Base-by-base conservation (phyloP, 2,888 invertebrate species). In the Emesis russula region DNA sequence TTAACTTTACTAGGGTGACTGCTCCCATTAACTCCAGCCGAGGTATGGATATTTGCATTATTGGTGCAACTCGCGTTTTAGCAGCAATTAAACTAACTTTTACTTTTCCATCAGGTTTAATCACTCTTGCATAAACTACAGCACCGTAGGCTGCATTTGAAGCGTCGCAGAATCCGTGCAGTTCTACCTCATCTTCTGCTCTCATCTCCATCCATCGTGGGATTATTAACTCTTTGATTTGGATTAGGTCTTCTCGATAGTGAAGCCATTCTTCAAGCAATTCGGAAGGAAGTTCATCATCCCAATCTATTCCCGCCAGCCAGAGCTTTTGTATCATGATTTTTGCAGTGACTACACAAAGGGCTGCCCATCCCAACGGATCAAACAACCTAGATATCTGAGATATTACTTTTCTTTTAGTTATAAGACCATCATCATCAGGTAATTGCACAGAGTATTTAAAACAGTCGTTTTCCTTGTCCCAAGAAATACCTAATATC, bases 111-210 rank as follows among this genome's bases (percentile, higher is more conserved):
- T 18, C 81, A 68, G 4, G 53, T n/a, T 13, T 53, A 15, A 53
- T 13, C 2, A 53, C 53, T 53, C 53, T 13, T 53, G 38, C 3
- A 53, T 93, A 91, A 0, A 92, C 85, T 0, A 85, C 92, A 3
- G 90, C 94, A 3, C 91, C 87, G 71, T 93, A 93, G 0, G 92
- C 94, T 3, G 38, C 18, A 7, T 71, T 89, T 0, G 93, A 91
- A 0, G 94, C 91, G 18, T 94, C 95, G 13, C 87, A 81, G n/a
- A 94, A 95, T 0, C 93, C 95, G 31, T 94, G 93, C 33, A 95
- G 63, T 31, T 95, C 93, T 5, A 9, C 7, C 25, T 48, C 11
- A 70, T 89, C 91, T 15, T 71, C 41, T 3, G 11, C 0, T 3
- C 36, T 68, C 0, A 76, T 74, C 7, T 78, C n/a, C 1, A 86